Evolutionary conservation across 2,888 invertebrate genomes (phyloP).

Genomic region (Muschampia plurimacula): DNA sequence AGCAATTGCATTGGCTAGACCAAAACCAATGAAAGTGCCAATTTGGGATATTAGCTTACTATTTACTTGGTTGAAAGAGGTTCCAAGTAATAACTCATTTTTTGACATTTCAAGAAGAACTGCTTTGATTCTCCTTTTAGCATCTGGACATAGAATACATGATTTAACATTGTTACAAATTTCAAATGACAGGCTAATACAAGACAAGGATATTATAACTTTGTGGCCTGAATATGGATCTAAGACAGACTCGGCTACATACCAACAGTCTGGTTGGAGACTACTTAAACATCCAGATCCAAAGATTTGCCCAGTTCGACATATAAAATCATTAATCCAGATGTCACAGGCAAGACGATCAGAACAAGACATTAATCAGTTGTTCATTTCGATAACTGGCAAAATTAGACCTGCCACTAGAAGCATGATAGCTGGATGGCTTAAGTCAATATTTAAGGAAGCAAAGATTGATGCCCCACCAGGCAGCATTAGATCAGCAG

Average conservation of each 20-base stretch:
- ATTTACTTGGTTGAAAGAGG: background rate
- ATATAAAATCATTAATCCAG: background rate
- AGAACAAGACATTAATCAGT: background rate
- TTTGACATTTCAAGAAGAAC: background rate
- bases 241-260: background rate
- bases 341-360: background rate
- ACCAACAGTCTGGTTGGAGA: background rate
- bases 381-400: background rate
- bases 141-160: background rate
- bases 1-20: background rate
- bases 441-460: background rate
- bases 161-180: background rate
- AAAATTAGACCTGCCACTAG: background rate
- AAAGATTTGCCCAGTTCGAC: background rate
- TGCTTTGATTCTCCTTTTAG: background rate
- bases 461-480: background rate
- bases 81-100: background rate
- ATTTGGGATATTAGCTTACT: background rate
- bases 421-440: background rate
- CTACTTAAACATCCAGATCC: background rate
- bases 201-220: background rate
- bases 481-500: background rate
- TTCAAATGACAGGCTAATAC: background rate
- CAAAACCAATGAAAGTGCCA: background rate
- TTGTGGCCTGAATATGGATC: background rate